phyloP scores from a whole-genome alignment of 2,797 vertebrate genomes.

The Aratinga solstitialis region DNA sequence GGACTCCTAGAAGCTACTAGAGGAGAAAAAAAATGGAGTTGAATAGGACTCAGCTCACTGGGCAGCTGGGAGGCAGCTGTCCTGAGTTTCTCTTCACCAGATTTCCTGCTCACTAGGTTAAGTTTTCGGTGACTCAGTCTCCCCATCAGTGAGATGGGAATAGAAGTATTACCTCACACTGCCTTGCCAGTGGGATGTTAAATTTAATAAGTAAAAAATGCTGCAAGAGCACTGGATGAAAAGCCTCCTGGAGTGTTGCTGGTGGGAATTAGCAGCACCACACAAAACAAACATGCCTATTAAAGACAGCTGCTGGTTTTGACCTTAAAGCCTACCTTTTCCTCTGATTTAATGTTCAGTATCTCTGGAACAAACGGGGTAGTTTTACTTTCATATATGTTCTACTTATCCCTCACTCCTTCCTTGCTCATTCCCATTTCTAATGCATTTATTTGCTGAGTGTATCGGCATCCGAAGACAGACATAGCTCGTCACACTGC shows the following conservation, averaged over 20 bases:
- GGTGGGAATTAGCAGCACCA: neutral
- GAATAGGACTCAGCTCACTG: neutral
- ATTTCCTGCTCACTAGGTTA: neutral
- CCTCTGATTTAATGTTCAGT: neutral
- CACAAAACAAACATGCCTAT: neutral
- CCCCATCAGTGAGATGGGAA: slow-evolving; percentile 5
- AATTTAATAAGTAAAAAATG: slow-evolving; percentile 40
- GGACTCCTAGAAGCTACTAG: neutral
- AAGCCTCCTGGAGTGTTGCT: neutral
- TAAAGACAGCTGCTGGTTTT: neutral
- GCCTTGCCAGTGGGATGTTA: slow-evolving; percentile 4
- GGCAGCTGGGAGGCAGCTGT: neutral
- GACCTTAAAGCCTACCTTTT: neutral
- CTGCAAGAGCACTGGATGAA: neutral
- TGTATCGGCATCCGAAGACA: neutral
- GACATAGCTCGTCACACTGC: neutral
- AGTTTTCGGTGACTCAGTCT: slow-evolving; percentile 14
- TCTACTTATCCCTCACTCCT: neutral
- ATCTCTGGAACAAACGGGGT: neutral
- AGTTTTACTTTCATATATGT: neutral
- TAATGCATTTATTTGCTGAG: neutral
- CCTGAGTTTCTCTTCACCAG: neutral
- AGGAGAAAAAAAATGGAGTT: neutral
- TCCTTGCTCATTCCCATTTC: neutral
- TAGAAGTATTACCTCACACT: neutral